Conservation (phyloP, 2,797 vertebrate genomes). For the Rhincodon typus region DNA sequence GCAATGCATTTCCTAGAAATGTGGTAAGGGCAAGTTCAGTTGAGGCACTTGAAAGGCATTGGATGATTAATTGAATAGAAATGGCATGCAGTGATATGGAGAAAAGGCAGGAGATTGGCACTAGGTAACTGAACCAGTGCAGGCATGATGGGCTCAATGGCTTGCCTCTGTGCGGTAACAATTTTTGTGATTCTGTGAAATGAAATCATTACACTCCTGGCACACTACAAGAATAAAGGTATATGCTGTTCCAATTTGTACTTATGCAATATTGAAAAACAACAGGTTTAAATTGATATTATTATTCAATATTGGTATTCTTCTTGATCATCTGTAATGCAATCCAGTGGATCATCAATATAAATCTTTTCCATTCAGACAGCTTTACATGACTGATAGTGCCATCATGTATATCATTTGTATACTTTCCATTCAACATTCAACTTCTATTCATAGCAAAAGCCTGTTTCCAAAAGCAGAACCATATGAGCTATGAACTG, state of each 20-base stretch:
- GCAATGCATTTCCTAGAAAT: too few species aligned
- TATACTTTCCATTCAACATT: not conserved
- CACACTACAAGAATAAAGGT: not conserved
- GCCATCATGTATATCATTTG: not conserved
- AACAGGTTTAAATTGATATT: not conserved
- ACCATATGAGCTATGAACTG: not conserved
- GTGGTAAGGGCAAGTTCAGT: too few species aligned
- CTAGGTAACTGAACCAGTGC: too few species aligned
- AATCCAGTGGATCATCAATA: not conserved
- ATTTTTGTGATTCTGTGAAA: too few species aligned
- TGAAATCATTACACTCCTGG: not conserved
- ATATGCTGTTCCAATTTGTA: not conserved
- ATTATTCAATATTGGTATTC: not conserved
- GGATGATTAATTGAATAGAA: too few species aligned
- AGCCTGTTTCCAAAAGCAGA: not conserved
- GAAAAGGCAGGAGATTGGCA: too few species aligned
- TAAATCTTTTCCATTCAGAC: not conserved
- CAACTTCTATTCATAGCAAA: not conserved
- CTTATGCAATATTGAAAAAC: not conserved
- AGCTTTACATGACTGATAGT: not conserved
- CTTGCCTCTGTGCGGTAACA: too few species aligned
- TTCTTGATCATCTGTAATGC: not conserved
- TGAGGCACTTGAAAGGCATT: too few species aligned
- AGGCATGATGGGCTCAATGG: too few species aligned
- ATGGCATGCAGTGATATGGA: too few species aligned